Base-by-base conservation (phyloP, 2,113 vertebrate genomes). In the Gymnarchus niloticus region DNA sequence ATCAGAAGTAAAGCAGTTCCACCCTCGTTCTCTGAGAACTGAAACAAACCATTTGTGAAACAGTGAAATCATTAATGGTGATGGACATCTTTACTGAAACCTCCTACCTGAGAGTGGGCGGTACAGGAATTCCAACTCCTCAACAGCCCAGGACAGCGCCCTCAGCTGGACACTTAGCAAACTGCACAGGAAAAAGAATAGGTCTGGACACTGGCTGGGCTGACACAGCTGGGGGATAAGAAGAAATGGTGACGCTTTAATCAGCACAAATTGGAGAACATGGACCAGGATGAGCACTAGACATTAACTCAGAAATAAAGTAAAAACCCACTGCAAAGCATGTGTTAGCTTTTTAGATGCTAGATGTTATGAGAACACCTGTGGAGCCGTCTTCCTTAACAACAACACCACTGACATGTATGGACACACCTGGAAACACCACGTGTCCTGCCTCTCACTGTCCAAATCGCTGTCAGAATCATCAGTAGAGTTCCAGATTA, bases 171-270 rank as follows among this genome's bases (percentile, higher is more conserved):
- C 96, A 73, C 94, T 92, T 21, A 98, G 94, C 87, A 99, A 94
- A 46, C 92, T 93, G 89, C 96, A 96, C 56, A 99, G 95, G 92
- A 98, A 98, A 87, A 96, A 93, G 37, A 97, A 93, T 91, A 97
- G 92, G 76, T 95, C 93, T 0, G 95, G 95, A 77, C 95, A 96
- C 87, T 87, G 92, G 0, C 85, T 91, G 1, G 95, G 95, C 86
- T 95, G 94, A 6, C 93, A 92, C 83, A 99, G 90, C 98, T 98
- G 80, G 85, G 14, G 81, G 85, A 33, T 12, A 78, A n/a, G 76
- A 48, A 83, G 69, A 84, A 25, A 49, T 14, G 52, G 21, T 78
- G 17, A 37, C 1, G 6, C 5, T 56, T n/a, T 56, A 7, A 10
- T 44, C 49, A 76, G 1, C 19, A 85, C 49, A 46, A 21, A 59